These are phyloP conservation scores for Notechis scutatus DNA, from an alignment of 2,113 vertebrate species.

Conservation along the genomic window DNA sequence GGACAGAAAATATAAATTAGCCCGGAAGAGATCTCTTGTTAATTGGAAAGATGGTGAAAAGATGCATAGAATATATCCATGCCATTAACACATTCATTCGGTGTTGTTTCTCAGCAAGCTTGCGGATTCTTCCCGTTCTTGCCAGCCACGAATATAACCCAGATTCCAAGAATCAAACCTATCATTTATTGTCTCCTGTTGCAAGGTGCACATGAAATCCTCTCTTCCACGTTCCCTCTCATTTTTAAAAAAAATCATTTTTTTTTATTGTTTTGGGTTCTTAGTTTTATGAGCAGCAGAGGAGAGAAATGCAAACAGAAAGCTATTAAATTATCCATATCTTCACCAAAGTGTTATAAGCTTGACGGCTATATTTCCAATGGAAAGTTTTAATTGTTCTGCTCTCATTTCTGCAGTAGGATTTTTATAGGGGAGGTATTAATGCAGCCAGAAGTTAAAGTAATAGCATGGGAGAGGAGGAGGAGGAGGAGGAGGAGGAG, in stretches of 20 bases:
- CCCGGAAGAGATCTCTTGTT: background rate
- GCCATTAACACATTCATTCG: background rate
- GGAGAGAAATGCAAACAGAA: slow-evolving; percentile 27
- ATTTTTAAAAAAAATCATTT: background rate
- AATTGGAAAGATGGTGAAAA: background rate
- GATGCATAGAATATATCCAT: background rate
- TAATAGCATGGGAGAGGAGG: background rate
- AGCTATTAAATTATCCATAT: slow-evolving; percentile 23
- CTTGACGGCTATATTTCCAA: slow-evolving; percentile 18
- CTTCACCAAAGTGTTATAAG: slow-evolving; percentile 10
- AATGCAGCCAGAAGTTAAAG: slow-evolving; percentile 10
- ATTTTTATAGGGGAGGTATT: slow-evolving; percentile 34
- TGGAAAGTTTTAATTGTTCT: slow-evolving; percentile 34
- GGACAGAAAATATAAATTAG: background rate
- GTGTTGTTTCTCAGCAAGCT: background rate
- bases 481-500: slow-evolving; percentile 3
- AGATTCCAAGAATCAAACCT: background rate
- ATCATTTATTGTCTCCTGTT: background rate
- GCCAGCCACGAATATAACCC: background rate
- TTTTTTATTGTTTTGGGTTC: slow-evolving; percentile 45
- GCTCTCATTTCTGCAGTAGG: slow-evolving; percentile 37
- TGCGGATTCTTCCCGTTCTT: background rate
- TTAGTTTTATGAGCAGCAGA: slow-evolving; percentile 30
- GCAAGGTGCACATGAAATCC: background rate
- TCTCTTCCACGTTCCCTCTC: background rate